These are phyloP conservation scores for Aplocera efformata DNA, from an alignment of 2,888 invertebrate genomes.

Conservation along the genomic window DNA sequence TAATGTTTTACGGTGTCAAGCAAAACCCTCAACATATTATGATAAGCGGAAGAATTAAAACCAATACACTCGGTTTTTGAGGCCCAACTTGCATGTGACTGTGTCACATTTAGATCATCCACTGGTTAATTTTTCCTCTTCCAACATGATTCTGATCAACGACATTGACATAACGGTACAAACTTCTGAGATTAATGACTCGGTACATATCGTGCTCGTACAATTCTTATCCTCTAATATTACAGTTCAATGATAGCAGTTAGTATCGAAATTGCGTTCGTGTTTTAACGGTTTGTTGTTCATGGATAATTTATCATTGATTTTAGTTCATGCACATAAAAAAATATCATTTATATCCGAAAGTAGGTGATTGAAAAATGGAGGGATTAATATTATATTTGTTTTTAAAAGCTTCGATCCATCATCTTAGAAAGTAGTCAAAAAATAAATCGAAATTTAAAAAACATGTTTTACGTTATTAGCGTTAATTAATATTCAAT, in stretches of 20 bases:
- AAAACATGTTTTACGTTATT: no score
- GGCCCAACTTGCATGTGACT: no score
- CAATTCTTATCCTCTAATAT: conserved; percentile 39
- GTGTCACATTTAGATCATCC: background rate
- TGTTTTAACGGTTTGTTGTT: conserved; percentile 26
- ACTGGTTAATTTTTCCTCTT: conserved; percentile 31
- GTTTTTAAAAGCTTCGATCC: no score
- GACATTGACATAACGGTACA: conserved; percentile 56
- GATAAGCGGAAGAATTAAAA: no score
- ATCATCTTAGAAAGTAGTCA: no score
- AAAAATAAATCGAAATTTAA: no score
- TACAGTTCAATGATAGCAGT: conserved; percentile 33
- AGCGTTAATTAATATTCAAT: background rate
- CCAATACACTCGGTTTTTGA: no score
- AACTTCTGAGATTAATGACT: conserved; percentile 53
- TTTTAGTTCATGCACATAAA: background rate
- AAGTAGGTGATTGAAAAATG: no score
- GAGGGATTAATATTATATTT: no score
- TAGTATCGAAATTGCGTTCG: conserved; percentile 40
- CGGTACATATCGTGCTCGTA: conserved; percentile 36
- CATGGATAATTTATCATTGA: conserved; percentile 6
- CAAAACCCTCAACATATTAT: no score
- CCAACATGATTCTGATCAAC: conserved; percentile 35
- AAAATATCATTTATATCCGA: background rate
- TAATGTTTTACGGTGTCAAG: no score